A percentile compares a stretch with the other conserved stretches of the same genome.
Conservation (phyloP, 2,888 invertebrate species). For the Cenopis cana region DNA sequence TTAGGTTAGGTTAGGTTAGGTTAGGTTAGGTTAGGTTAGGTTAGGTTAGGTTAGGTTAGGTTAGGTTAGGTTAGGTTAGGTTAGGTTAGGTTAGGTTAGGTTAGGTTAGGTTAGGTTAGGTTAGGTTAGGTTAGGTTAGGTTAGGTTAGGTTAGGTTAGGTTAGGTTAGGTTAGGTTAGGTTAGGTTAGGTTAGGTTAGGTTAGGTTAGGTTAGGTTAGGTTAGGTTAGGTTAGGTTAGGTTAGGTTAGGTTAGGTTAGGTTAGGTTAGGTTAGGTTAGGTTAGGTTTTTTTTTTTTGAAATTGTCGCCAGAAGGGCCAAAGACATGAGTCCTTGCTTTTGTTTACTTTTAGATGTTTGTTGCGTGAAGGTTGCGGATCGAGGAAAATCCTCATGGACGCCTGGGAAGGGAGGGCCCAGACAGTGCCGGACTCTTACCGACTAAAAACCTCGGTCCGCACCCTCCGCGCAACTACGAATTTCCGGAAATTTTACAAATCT, state of each 20-base stretch:
- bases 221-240: constrained; percentile 31
- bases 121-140: constrained; percentile 31
- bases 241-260: constrained; percentile 31
- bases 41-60: constrained; percentile 34
- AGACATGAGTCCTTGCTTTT: too few relatives aligned
- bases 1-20: constrained; percentile 34
- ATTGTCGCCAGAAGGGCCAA: too few relatives aligned
- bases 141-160: constrained; percentile 31
- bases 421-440: too few relatives aligned
- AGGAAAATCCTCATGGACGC: too few relatives aligned
- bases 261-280: too few relatives aligned
- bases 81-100: constrained; percentile 31
- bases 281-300: too few relatives aligned
- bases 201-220: constrained; percentile 31
- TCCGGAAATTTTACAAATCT: too few relatives aligned
- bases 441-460: too few relatives aligned
- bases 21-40: constrained; percentile 31
- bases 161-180: constrained; percentile 31
- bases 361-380: too few relatives aligned
- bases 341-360: too few relatives aligned
- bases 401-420: too few relatives aligned
- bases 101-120: constrained; percentile 30
- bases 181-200: constrained; percentile 30
- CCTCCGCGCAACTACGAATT: too few relatives aligned
- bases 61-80: constrained; percentile 34